These are phyloP conservation scores for Melanotaenia pygmaea DNA, from an alignment of 2,797 vertebrate genomes.

Conservation along the genomic window DNA sequence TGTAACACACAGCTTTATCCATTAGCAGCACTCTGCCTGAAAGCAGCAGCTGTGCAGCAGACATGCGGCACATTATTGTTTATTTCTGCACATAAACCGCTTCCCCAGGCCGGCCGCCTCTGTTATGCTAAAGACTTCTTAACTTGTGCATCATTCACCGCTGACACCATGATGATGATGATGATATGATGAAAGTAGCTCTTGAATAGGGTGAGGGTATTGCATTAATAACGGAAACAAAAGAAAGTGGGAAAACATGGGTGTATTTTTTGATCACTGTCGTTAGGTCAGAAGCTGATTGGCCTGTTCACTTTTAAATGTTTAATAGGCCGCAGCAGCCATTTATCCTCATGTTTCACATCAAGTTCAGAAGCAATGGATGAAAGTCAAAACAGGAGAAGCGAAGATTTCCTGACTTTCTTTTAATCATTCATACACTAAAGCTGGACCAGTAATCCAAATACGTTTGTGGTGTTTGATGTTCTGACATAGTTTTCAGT, in stretches of 20 bases:
- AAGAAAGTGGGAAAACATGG: not conserved
- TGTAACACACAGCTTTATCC: conserved; percentile 8
- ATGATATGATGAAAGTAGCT: not conserved
- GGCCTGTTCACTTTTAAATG: not conserved
- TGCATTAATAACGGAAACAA: not conserved
- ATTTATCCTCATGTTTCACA: not conserved
- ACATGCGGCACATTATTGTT: not conserved
- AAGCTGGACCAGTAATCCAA: too few relatives aligned
- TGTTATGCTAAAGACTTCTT: not conserved
- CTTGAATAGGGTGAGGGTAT: not conserved
- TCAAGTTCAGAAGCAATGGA: not conserved
- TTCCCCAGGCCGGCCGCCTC: not conserved
- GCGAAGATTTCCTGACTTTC: too few relatives aligned
- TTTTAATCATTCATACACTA: too few relatives aligned
- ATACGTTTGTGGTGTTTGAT: too few relatives aligned
- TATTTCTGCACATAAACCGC: not conserved
- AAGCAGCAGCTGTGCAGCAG: conserved; percentile 25
- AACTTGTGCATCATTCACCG: not conserved
- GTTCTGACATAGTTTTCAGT: too few relatives aligned
- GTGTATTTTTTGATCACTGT: not conserved
- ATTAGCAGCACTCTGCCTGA: conserved; percentile 43
- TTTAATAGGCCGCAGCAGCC: not conserved
- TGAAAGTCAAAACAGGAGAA: not conserved
- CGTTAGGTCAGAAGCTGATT: not conserved
- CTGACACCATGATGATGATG: not conserved